Percentiles rank a stretch among this genome's conserved stretches.
phyloP scores from a whole-genome alignment of 1,140 invertebrate genomes.

The Bombyx mori region DNA sequence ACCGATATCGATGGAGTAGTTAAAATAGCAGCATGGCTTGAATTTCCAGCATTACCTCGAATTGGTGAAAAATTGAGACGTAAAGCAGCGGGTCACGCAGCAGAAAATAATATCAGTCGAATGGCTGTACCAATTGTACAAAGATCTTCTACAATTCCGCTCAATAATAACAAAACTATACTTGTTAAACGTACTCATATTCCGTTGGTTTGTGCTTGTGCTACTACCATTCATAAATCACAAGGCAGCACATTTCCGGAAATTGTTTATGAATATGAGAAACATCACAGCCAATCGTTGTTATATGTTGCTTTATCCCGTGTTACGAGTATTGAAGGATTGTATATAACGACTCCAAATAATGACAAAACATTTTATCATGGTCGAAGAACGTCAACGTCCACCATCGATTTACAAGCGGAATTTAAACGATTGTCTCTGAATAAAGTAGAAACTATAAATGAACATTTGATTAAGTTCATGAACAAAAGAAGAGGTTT shows the following conservation, averaged over 20 bases:
- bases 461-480: slow-evolving; percentile 1
- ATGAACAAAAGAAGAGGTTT: slow-evolving; percentile 5
- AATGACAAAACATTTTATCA: slow-evolving; percentile 8
- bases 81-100: slow-evolving; percentile 5
- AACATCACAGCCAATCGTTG: not conserved
- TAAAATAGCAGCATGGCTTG: slow-evolving; percentile 9
- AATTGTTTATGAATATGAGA: no score
- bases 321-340: slow-evolving; percentile 8
- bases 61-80: slow-evolving; percentile 4
- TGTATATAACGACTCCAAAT: slow-evolving; percentile 4
- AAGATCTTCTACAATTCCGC: slow-evolving; percentile 1
- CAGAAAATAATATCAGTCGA: slow-evolving; percentile 6
- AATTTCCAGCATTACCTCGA: slow-evolving; percentile 3
- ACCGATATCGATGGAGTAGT: slow-evolving; percentile 10
- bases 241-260: slow-evolving; percentile 3
- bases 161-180: slow-evolving; percentile 7
- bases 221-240: slow-evolving; percentile 2
- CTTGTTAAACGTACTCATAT: slow-evolving; percentile 2
- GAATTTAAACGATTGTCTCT: slow-evolving; percentile 7
- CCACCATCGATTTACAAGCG: slow-evolving; percentile 4
- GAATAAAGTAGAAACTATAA: slow-evolving; percentile 3
- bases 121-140: slow-evolving; percentile 3
- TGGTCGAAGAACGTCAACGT: slow-evolving; percentile 3
- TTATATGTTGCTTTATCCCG: slow-evolving; percentile 8
- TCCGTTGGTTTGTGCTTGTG: slow-evolving; percentile 1